phyloP scores from a whole-genome alignment of 2,113 vertebrate species.

The Ia io region DNA sequence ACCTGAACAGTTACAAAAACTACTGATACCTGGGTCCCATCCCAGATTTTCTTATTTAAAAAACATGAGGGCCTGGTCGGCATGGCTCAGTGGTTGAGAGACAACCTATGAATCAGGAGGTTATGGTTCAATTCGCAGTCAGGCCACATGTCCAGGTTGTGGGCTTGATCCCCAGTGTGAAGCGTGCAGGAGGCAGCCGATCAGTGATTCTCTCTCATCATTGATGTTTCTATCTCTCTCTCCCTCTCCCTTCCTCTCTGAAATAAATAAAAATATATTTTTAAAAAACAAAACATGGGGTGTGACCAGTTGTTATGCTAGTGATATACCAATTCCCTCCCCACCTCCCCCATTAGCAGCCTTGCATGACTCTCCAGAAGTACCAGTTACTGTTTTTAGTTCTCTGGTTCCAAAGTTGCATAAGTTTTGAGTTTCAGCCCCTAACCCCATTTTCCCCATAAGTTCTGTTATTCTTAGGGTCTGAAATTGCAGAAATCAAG shows the following conservation, averaged over 20 bases:
- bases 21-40: neutral
- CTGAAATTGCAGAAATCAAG: neutral
- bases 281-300: neutral
- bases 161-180: no score
- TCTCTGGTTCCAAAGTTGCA: neutral
- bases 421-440: neutral
- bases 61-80: no score
- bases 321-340: neutral
- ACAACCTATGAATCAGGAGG: no score
- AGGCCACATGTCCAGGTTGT: no score
- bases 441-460: neutral
- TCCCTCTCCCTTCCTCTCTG: no score
- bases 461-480: neutral
- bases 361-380: neutral
- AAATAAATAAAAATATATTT: no score
- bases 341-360: neutral
- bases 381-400: neutral
- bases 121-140: no score
- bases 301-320: neutral
- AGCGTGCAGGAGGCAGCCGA: no score
- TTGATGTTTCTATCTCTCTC: no score
- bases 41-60: neutral
- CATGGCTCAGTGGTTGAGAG: no score
- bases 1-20: neutral
- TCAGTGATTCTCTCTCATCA: no score